A percentile compares a stretch with the other conserved stretches of the same genome.
Conservation (phyloP, 2,888 invertebrate genomes). For the Ametastegia equiseti region DNA sequence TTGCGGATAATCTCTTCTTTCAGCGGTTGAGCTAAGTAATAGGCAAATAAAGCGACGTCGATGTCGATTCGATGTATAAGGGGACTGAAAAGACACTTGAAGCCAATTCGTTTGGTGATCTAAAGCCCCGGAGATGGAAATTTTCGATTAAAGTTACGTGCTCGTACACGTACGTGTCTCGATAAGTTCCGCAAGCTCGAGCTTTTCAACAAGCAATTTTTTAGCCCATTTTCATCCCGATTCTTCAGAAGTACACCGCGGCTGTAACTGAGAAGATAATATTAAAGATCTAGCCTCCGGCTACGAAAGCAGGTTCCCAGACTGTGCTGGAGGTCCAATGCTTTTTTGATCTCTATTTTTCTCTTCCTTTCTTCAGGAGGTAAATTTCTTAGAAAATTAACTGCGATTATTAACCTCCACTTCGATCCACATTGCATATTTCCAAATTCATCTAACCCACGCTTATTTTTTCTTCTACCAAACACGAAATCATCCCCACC, state of each 20-base stretch:
- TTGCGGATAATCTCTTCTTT: slow-evolving; percentile 16
- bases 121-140: too few relatives aligned
- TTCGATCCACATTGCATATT: background rate
- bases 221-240: background rate
- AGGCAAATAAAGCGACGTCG: slow-evolving; percentile 24
- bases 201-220: background rate
- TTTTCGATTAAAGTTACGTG: too few relatives aligned
- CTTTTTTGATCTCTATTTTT: background rate
- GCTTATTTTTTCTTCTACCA: background rate
- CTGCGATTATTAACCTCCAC: background rate
- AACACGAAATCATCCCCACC: background rate
- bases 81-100: background rate
- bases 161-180: too few relatives aligned
- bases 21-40: slow-evolving; percentile 11
- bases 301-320: background rate
- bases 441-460: too few relatives aligned
- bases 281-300: background rate
- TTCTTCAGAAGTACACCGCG: background rate
- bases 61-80: background rate
- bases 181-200: background rate
- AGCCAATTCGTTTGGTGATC: too few relatives aligned
- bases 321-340: background rate
- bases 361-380: background rate
- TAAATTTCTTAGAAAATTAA: background rate
- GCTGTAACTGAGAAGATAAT: background rate